phyloP scores from a whole-genome alignment of 1,140 invertebrate genomes.

The Frieseomelitta varia region DNA sequence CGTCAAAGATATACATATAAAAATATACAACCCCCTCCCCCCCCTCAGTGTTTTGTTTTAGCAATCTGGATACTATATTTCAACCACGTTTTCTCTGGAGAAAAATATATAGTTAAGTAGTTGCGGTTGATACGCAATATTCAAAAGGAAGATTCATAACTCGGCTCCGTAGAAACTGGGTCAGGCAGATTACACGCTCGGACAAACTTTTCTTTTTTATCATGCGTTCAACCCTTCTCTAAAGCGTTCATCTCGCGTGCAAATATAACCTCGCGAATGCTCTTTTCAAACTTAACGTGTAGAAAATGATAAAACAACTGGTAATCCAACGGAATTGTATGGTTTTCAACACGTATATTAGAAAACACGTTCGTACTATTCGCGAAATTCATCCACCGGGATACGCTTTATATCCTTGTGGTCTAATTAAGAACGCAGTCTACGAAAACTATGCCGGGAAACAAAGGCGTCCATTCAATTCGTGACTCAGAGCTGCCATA shows the following conservation, averaged over 20 bases:
- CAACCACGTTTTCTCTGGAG: not conserved
- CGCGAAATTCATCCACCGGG: not conserved
- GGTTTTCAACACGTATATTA: too few species aligned
- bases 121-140: not conserved
- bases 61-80: too few species aligned
- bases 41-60: too few species aligned
- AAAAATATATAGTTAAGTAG: not conserved
- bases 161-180: not conserved
- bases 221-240: not conserved
- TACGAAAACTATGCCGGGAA: not conserved
- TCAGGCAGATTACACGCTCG: not conserved
- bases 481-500: not conserved
- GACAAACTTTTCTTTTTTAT: not conserved
- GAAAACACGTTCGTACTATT: not conserved
- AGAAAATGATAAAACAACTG: not conserved
- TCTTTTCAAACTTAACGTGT: not conserved
- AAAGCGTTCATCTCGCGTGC: not conserved
- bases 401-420: not conserved
- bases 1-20: too few species aligned
- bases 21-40: too few species aligned
- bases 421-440: slow-evolving; percentile 16
- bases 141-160: slow-evolving; percentile 11
- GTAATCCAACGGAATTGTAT: not conserved
- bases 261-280: not conserved
- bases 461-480: slow-evolving; percentile 30